Evolutionary conservation across 2,113 vertebrate genomes (phyloP).

Genomic region (Malaclemys terrapin): DNA sequence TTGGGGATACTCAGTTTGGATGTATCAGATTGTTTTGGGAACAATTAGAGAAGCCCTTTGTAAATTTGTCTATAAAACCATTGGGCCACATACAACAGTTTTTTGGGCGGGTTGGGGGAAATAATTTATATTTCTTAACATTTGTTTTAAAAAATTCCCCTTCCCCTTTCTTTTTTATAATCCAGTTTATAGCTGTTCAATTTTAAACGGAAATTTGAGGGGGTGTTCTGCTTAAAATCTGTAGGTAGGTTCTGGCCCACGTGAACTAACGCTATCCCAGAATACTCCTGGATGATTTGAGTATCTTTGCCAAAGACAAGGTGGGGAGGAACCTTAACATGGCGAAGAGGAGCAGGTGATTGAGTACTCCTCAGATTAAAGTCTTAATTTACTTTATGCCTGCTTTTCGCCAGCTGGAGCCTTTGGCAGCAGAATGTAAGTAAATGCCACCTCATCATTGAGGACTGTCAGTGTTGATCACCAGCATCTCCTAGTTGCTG

Average conservation of each 20-base stretch:
- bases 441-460: not conserved
- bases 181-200: not conserved
- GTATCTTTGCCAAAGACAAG: not conserved
- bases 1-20: not conserved
- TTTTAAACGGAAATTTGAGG: not conserved
- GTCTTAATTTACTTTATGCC: not conserved
- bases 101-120: not conserved
- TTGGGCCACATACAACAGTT: not conserved
- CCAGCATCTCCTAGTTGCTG: not conserved
- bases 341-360: not conserved
- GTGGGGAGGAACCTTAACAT: not conserved
- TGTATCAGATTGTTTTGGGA: fast-evolving
- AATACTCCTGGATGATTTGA: not conserved
- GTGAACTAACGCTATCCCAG: not conserved
- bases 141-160: not conserved
- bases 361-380: not conserved
- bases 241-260: not conserved
- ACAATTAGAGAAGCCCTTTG: not conserved
- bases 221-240: not conserved
- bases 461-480: not conserved
- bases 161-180: not conserved
- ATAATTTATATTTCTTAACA: not conserved
- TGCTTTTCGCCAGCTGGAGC: not conserved
- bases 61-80: slow-evolving; percentile 3
- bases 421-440: not conserved